Percentiles rank a stretch among this genome's conserved stretches.
Conservation (phyloP, 2,113 vertebrate species). For the Melanostigma gelatinosum region DNA sequence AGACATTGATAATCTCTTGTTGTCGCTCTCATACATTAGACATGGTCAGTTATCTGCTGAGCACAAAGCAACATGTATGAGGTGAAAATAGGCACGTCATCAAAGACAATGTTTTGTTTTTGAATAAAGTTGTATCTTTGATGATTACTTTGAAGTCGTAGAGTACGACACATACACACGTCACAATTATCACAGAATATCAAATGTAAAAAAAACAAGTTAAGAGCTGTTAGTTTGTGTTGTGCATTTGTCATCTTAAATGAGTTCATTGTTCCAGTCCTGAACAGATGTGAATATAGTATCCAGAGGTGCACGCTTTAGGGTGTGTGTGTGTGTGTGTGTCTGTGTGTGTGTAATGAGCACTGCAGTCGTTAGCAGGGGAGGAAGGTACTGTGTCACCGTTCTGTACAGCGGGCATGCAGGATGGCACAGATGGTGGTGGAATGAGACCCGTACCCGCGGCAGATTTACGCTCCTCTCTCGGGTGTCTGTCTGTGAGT, state of each 20-base stretch:
- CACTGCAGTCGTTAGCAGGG: constrained; percentile 55
- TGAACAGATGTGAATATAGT: constrained; percentile 62
- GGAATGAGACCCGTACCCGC: constrained; percentile 58
- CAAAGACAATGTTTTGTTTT: constrained; percentile 23
- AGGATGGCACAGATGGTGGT: constrained; percentile 71
- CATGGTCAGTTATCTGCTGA: constrained; percentile 40
- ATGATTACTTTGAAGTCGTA: not conserved
- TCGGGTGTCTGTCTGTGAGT: constrained; percentile 48
- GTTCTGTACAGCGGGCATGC: constrained; percentile 46
- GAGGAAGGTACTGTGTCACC: constrained; percentile 10
- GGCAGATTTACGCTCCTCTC: constrained; percentile 67
- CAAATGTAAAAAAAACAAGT: not conserved
- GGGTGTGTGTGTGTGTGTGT: constrained; percentile 25
- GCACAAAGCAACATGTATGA: constrained; percentile 33
- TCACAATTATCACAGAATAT: not conserved
- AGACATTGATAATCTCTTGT: constrained; percentile 45
- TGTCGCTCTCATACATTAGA: constrained; percentile 41
- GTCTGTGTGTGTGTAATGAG: constrained; percentile 46
- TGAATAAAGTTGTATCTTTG: constrained; percentile 12
- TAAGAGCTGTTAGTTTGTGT: not conserved
- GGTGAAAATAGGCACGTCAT: constrained; percentile 21
- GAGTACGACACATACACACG: not conserved
- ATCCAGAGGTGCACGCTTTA: constrained; percentile 46
- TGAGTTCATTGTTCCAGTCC: not conserved
- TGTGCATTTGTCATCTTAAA: not conserved